These are phyloP conservation scores for Vanessa cardui DNA, from an alignment of 2,888 invertebrate species.

Conservation along the genomic window DNA sequence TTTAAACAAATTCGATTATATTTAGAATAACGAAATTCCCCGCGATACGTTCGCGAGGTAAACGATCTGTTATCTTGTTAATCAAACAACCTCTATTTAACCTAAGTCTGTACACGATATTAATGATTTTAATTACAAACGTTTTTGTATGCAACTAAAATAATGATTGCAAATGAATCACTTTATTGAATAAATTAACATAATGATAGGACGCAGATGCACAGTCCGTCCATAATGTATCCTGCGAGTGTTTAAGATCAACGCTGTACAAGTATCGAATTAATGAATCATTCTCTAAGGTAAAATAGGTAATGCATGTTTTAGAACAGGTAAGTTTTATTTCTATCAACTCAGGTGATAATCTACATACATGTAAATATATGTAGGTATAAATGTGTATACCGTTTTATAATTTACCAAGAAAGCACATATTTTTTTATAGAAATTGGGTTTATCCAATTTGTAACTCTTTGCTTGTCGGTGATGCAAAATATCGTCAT, in stretches of 20 bases:
- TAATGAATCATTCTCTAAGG: constrained; percentile 13
- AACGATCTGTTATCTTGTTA: constrained; percentile 20
- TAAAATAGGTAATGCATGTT: too few relatives aligned
- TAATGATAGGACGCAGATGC: constrained; percentile 38
- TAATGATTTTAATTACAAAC: constrained; percentile 33
- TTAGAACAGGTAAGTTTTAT: too few relatives aligned
- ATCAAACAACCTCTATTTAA: constrained; percentile 28
- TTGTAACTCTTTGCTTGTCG: too few relatives aligned
- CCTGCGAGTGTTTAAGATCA: background rate
- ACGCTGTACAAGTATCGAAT: background rate
- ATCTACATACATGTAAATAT: too few relatives aligned
- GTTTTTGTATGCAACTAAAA: constrained; percentile 31
- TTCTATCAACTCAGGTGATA: too few relatives aligned
- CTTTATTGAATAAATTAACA: constrained; percentile 24
- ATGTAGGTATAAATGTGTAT: too few relatives aligned
- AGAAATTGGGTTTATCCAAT: too few relatives aligned
- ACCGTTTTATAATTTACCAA: too few relatives aligned
- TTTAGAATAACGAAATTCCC: background rate
- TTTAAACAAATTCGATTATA: background rate
- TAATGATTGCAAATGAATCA: constrained; percentile 31
- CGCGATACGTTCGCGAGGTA: constrained; percentile 6
- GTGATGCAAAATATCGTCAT: too few relatives aligned
- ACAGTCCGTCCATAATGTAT: constrained; percentile 23
- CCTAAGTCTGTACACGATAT: constrained; percentile 21
- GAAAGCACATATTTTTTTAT: too few relatives aligned